Percentiles rank a stretch among this genome's conserved stretches.
phyloP scores from a whole-genome alignment of 30 jellyfish, hydroid and myxozoan species.

The Turritopsis dohrnii region DNA sequence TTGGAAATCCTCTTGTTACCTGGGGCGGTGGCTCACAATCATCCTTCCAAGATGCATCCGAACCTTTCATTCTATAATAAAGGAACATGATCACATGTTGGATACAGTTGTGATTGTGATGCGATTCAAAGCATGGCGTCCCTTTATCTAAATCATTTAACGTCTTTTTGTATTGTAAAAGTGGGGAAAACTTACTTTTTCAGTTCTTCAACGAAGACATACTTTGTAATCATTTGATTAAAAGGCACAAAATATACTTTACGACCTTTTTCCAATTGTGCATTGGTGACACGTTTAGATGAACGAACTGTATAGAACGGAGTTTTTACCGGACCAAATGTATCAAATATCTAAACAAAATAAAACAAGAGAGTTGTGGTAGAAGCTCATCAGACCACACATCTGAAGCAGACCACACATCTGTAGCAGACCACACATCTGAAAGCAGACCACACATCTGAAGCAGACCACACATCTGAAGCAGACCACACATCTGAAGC shows the following conservation, averaged over 20 bases:
- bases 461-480: no score
- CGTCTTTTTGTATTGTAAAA: neutral
- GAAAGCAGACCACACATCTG: no score
- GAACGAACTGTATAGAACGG: conserved; percentile 61
- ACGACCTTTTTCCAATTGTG: conserved; percentile 35
- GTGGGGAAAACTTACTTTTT: conserved; percentile 39
- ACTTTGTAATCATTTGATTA: conserved; percentile 36
- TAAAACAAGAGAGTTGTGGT: neutral
- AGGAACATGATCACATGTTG: neutral
- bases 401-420: no score
- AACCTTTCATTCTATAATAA: conserved; percentile 71
- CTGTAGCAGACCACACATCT: no score
- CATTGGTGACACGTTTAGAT: conserved; percentile 28
- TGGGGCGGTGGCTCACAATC: conserved; percentile 91
- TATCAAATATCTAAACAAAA: conserved; percentile 57
- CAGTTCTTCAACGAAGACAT: conserved; percentile 73
- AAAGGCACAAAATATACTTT: conserved; percentile 60
- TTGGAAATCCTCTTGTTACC: no score
- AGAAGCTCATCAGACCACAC: neutral
- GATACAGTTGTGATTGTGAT: neutral
- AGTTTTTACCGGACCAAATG: conserved; percentile 80
- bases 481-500: no score
- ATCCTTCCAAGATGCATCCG: conserved; percentile 90
- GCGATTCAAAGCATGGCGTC: neutral
- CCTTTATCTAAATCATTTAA: neutral